Percentiles rank a stretch among this genome's conserved stretches.
phyloP scores from a whole-genome alignment of 1,140 invertebrate genomes.

The Goniozus legneri region DNA sequence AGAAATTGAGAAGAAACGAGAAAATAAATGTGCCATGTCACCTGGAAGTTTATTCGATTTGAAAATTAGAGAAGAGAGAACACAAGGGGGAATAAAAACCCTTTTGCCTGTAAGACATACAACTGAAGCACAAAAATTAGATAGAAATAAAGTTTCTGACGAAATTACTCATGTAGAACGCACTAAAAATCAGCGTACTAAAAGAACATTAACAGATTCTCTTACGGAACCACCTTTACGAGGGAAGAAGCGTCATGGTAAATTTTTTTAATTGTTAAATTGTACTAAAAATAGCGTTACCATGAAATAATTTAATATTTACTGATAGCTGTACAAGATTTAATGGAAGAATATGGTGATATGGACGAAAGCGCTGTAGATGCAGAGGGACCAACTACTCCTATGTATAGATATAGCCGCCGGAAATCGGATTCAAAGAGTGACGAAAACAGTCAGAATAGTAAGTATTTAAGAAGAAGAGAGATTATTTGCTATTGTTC shows the following conservation, averaged over 20 bases:
- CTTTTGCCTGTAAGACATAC: constrained; percentile 51
- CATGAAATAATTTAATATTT: constrained; percentile 6
- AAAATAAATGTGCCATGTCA: constrained; percentile 40
- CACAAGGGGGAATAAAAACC: constrained; percentile 54
- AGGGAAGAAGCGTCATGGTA: constrained; percentile 38
- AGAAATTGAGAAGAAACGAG: constrained; percentile 28
- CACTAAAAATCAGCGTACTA: constrained; percentile 31
- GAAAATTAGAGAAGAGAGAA: constrained; percentile 42
- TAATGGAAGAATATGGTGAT: constrained; percentile 40
- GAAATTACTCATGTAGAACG: constrained; percentile 28
- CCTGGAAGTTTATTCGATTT: constrained; percentile 47
- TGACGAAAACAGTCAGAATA: constrained; percentile 47
- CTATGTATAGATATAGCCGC: constrained; percentile 46
- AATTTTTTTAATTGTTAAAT: constrained; percentile 7
- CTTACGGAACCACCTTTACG: constrained; percentile 28
- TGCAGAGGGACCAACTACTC: constrained; percentile 38
- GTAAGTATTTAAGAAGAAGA: constrained; percentile 30
- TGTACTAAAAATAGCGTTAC: not conserved
- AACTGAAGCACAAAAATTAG: constrained; percentile 21
- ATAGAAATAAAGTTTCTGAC: constrained; percentile 36
- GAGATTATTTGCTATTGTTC: not conserved
- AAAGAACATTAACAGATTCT: constrained; percentile 36
- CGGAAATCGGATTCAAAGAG: constrained; percentile 47
- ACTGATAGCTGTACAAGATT: constrained; percentile 32
- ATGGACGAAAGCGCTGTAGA: constrained; percentile 45